These are phyloP conservation scores for Corbicula japonica DNA, from an alignment of 2,888 invertebrate species.

Conservation along the genomic window DNA sequence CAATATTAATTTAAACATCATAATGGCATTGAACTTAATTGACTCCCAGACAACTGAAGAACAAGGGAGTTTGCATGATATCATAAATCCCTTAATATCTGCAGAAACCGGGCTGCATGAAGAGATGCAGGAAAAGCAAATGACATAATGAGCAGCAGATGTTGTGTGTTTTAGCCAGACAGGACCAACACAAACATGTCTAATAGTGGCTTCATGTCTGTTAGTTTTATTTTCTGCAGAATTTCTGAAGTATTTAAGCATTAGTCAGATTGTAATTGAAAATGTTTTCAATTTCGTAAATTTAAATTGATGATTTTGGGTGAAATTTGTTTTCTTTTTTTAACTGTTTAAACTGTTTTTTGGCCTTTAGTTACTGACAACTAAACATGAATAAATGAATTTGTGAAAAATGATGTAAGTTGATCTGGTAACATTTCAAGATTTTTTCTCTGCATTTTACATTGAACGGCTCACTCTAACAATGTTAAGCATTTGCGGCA, in stretches of 20 bases:
- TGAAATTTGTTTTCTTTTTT: too few species aligned
- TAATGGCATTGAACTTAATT: too few species aligned
- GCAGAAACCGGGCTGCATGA: not conserved
- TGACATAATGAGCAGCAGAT: not conserved
- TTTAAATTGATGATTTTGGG: too few species aligned
- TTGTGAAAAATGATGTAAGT: not conserved
- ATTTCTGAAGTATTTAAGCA: not conserved
- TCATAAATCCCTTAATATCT: not conserved
- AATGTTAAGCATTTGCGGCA: constrained; percentile 10
- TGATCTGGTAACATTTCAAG: not conserved
- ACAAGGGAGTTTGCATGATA: not conserved
- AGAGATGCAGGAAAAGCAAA: not conserved
- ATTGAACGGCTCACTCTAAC: constrained; percentile 12
- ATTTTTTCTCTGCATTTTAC: constrained; percentile 2
- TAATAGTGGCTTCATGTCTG: too few species aligned
- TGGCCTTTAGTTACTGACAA: too few species aligned
- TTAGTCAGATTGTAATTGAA: not conserved
- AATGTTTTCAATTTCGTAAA: not conserved
- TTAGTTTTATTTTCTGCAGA: not conserved
- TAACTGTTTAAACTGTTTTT: too few species aligned
- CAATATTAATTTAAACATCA: too few species aligned
- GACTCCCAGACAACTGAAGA: too few species aligned
- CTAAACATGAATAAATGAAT: too few species aligned
- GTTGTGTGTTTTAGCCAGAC: not conserved
- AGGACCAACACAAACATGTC: not conserved